Evolutionary conservation across 1,140 invertebrate genomes (phyloP), one percentile per base, ranked within the genome.

Genomic region (Lethrus apterus): DNA sequence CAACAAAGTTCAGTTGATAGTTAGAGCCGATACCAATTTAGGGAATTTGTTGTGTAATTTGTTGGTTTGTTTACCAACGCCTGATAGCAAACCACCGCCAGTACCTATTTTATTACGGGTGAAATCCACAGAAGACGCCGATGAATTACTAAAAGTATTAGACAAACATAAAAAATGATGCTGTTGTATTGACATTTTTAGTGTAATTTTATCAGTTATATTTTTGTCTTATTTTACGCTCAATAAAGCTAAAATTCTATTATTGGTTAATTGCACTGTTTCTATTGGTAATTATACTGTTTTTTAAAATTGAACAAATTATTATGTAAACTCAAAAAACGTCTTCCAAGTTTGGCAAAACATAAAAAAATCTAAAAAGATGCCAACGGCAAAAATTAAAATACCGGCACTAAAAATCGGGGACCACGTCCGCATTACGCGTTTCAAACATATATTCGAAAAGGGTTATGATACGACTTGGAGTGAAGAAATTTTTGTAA

Each of bases 41-140:
- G 92, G 91, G 20, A 94, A 89, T 70, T 78, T 96, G 41, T 69
- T 95, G 42, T 64, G 93, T 1, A 96, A 96, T 68, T 81, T 89
- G 76, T 54, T 94, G 51, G 76, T 89, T 2, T 91, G 89, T 66
- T 75, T 80, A 64, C 89, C 77, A 57, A 86, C 77, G 23, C 84
- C 88, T 1, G 79, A 89, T 30, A 70, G 77, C 7, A 67, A 76
- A 42, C 80, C 83, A 35, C 79, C 81, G 33, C 83, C 88, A 3
- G 74, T 78, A 14, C 76, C 87, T 10, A 76, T 92, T 57, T 68
- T 95, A n/a, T 72, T 95, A 19, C 75, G 88, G 62, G 90, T 96
- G 0, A 95, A 94, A 69, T 85, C 84, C n/a, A 65, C 69, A 7
- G 84, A 89, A 55, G 86, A 92, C 60, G 91, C 89, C 0, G 88